phyloP scores from a whole-genome alignment of 2,113 vertebrate species.

The Syrrhaptes paradoxus region DNA sequence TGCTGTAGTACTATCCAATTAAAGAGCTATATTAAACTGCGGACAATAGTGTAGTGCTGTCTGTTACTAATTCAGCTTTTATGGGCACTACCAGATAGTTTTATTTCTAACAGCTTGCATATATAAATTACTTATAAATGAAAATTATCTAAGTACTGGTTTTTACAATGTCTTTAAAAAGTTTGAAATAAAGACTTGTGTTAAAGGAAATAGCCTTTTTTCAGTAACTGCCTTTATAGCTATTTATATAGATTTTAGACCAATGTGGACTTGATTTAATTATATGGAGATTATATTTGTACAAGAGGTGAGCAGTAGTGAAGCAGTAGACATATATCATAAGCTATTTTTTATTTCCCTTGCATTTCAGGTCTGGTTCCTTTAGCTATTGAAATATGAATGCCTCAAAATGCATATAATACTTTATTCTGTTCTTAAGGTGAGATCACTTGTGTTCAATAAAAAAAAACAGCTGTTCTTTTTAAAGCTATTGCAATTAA shows the following conservation, averaged over 20 bases:
- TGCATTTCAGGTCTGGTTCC: background rate
- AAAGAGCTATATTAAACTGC: constrained; percentile 22
- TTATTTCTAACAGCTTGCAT: constrained; percentile 60
- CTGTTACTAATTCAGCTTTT: constrained; percentile 64
- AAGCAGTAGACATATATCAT: background rate
- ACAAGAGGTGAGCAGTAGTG: constrained; percentile 4
- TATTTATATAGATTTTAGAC: constrained; percentile 10
- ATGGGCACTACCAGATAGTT: constrained; percentile 32
- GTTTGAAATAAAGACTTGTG: constrained; percentile 20
- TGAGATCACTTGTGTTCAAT: background rate
- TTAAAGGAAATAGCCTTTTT: constrained; percentile 1
- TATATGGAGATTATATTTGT: background rate
- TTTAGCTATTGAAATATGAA: constrained; percentile 5
- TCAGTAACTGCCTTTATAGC: background rate
- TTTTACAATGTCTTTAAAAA: constrained; percentile 33
- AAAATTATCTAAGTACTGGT: constrained; percentile 28
- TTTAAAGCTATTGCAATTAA: background rate
- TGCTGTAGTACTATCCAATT: constrained; percentile 19
- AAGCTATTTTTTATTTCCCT: background rate
- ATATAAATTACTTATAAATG: constrained; percentile 55
- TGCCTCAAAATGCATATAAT: background rate
- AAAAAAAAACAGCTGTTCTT: background rate
- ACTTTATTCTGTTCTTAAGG: background rate
- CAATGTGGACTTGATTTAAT: constrained; percentile 2
- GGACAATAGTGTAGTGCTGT: background rate